Evolutionary conservation across 2,113 vertebrate genomes (phyloP).

Genomic region (Calypte anna): DNA sequence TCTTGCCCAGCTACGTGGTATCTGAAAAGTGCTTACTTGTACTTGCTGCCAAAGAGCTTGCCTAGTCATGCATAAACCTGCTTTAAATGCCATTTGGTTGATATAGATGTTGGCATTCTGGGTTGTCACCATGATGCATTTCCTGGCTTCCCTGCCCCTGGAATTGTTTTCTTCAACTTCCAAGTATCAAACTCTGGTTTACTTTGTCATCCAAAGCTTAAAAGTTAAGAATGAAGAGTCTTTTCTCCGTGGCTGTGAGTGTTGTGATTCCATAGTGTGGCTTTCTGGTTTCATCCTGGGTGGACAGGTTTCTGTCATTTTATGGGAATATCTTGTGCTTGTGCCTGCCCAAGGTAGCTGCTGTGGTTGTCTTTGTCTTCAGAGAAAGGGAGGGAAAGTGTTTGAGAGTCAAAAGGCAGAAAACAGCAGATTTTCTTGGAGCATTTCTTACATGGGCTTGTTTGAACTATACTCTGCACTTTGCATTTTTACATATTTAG

Average conservation of each 20-base stretch:
- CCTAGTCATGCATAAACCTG: constrained; percentile 45
- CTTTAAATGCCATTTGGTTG: constrained; percentile 2
- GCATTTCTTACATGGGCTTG: neutral
- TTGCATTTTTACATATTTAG: neutral
- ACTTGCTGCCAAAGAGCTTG: constrained; percentile 43
- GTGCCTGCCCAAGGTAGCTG: neutral
- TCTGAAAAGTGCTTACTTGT: constrained; percentile 19
- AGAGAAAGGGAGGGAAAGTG: neutral
- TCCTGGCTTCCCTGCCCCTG: neutral
- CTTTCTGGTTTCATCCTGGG: neutral
- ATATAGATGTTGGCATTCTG: neutral
- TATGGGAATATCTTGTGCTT: neutral
- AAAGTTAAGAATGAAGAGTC: neutral
- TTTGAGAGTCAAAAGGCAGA: neutral
- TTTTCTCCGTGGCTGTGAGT: neutral
- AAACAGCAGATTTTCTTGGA: neutral
- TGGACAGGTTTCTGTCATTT: fast-evolving
- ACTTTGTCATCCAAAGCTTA: neutral
- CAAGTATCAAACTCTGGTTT: neutral
- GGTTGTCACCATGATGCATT: neutral
- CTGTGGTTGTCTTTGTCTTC: neutral
- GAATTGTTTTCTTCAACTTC: neutral
- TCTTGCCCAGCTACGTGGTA: neutral
- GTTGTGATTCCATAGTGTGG: neutral
- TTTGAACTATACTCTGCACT: neutral